Percentiles rank a stretch among this genome's conserved stretches.
Evolutionary conservation across 2,888 invertebrate species (phyloP).

Genomic region (Brenthis hecate): DNA sequence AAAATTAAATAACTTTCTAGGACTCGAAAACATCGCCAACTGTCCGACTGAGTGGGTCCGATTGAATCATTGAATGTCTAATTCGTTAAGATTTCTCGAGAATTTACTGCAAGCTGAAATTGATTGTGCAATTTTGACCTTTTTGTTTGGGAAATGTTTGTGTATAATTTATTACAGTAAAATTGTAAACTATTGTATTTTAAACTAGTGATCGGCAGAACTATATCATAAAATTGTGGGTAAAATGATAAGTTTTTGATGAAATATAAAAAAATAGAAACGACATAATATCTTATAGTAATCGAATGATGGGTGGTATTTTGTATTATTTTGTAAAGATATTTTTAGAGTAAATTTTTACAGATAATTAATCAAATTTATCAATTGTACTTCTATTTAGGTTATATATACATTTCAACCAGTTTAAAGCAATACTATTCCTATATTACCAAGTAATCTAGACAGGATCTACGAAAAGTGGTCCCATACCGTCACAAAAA

Average conservation of each 20-base stretch:
- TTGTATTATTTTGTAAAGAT: not conserved
- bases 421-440: not conserved
- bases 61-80: slow-evolving; percentile 35
- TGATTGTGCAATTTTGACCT: slow-evolving; percentile 18
- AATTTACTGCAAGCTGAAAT: slow-evolving; percentile 12
- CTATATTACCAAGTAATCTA: slow-evolving; percentile 6
- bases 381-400: not conserved
- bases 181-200: too few relatives aligned
- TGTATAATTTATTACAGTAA: not conserved
- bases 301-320: not conserved
- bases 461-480: slow-evolving; percentile 8
- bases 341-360: too few relatives aligned
- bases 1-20: slow-evolving; percentile 38
- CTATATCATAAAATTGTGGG: too few relatives aligned
- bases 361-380: too few relatives aligned
- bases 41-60: slow-evolving; percentile 30
- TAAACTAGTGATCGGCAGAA: too few relatives aligned
- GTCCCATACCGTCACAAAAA: slow-evolving; percentile 25
- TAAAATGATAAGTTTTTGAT: too few relatives aligned
- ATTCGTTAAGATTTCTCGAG: slow-evolving; percentile 30
- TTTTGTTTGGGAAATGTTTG: slow-evolving; percentile 8
- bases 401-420: not conserved
- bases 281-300: too few relatives aligned
- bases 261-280: not conserved
- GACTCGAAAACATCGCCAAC: slow-evolving; percentile 34